These are phyloP conservation scores for Alethe diademata DNA, from an alignment of 2,113 vertebrate species.

Conservation along the genomic window DNA sequence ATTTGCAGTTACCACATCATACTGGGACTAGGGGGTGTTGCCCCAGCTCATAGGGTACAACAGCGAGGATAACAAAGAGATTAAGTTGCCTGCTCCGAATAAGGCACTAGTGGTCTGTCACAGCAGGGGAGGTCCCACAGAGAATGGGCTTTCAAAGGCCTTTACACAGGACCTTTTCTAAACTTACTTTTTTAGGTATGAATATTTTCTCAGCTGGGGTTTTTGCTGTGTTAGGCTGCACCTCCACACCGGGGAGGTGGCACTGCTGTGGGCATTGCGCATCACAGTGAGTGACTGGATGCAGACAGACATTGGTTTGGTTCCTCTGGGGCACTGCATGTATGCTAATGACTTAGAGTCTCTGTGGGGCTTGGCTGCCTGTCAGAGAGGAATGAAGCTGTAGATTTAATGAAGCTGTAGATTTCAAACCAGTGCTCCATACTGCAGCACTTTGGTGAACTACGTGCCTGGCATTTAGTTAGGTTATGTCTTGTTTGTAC, in stretches of 20 bases:
- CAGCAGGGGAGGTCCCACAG: neutral
- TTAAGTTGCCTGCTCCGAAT: neutral
- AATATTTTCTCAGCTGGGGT: neutral
- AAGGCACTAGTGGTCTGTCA: neutral
- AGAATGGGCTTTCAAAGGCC: neutral
- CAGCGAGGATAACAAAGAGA: neutral
- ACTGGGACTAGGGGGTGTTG: neutral
- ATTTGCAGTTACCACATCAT: neutral
- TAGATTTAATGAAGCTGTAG: constrained; percentile 11
- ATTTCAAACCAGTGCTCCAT: neutral
- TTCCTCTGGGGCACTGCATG: neutral
- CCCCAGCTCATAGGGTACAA: neutral
- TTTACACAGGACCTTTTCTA: neutral
- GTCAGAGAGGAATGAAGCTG: constrained; percentile 20
- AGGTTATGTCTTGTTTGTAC: neutral
- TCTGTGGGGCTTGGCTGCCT: neutral
- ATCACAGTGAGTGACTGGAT: neutral
- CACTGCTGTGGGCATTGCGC: neutral
- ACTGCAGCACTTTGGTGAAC: neutral
- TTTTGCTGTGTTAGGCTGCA: neutral
- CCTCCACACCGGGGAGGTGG: fast-evolving
- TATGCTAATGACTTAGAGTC: neutral
- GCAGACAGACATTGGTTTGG: neutral
- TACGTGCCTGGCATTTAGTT: constrained; percentile 8
- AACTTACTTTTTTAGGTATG: neutral